phyloP scores from a whole-genome alignment of 2,888 invertebrate genomes.

The Sesamia inferens region DNA sequence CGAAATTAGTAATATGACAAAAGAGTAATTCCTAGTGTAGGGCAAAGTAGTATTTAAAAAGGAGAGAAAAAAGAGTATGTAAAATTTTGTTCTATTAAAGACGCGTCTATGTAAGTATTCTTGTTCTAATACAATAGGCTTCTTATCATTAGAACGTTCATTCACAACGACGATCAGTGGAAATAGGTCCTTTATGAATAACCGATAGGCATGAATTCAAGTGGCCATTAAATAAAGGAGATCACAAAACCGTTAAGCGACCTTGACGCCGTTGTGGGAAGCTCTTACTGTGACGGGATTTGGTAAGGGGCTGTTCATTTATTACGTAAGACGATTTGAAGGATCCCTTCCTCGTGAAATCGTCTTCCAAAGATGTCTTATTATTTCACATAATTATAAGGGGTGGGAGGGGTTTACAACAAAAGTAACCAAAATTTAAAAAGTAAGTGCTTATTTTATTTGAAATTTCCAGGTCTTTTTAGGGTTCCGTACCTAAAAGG shows the following conservation, averaged over 20 bases:
- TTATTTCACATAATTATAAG: too few species aligned
- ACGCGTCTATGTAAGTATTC: not conserved
- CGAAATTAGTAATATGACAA: too few species aligned
- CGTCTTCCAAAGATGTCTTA: too few species aligned
- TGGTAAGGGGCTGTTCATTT: constrained; percentile 1
- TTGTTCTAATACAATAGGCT: constrained; percentile 22
- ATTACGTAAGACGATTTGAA: too few species aligned
- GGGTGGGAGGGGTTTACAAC: too few species aligned
- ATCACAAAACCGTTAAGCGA: constrained; percentile 67
- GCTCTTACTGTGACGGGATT: constrained; percentile 19
- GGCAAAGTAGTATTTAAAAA: too few species aligned
- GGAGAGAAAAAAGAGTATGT: not conserved
- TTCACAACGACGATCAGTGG: constrained; percentile 49
- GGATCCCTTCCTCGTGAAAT: too few species aligned
- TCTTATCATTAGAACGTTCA: constrained; percentile 44
- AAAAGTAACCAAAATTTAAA: too few species aligned
- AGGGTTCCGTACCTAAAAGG: too few species aligned
- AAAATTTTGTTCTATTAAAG: not conserved
- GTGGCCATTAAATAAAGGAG: constrained; percentile 70
- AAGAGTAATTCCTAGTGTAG: too few species aligned
- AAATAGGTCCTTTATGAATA: constrained; percentile 62
- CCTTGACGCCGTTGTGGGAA: constrained; percentile 41
- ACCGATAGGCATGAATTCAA: constrained; percentile 66
- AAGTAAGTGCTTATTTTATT: too few species aligned
- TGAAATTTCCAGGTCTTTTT: too few species aligned